Evolutionary conservation across 2,113 vertebrate species (phyloP), one percentile per base, ranked within the genome.

Genomic region (Macroglossus sobrinus): DNA sequence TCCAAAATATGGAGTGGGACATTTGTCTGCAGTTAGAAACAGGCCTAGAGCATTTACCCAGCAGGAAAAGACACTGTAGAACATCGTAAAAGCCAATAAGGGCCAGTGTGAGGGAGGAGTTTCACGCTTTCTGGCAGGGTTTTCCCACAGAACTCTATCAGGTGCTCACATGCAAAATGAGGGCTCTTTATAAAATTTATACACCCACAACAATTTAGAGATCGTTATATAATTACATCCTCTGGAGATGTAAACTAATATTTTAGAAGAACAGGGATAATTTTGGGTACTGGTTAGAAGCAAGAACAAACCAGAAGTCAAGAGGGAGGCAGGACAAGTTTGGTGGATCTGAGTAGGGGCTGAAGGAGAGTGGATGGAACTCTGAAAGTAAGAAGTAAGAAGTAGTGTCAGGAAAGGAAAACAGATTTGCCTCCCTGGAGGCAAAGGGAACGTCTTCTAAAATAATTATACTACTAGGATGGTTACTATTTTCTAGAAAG

Each of bases 271-370:
- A 64, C 10, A 13, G 75, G 61, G 10, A 22, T 4, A 66, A 15
- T 63, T 84, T 95, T 50, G 76, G 71, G 28, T 61, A 89, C 61
- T 80, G 14, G 28, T 9, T 74, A 45, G 74, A 96, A 89, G 24
- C 47, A 55, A 92, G 28, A 13, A 69, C 24, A 78, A 93, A 57
- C 43, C 85, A 84, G 45, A 95, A 96, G 64, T 91, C 43, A 80
- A 92, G 79, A 78, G 15, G 26, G 30, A 89, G 33, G 53, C 2
- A 91, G 22, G 61, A 61, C 16, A 38, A 78, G 40, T 81, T 63
- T 84, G 72, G 74, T 50, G 57, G 74, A 18, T 33, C 33, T 92
- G 90, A 93, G 82, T 94, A 40, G 78, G 86, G 91, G 50, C 87
- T 95, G 91, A 68, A 75, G 18, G 33, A 78, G 33, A 30, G 74